Base-by-base conservation (phyloP, 92 coral and sea anemone genomes). In the Meandrina meandrites region DNA sequence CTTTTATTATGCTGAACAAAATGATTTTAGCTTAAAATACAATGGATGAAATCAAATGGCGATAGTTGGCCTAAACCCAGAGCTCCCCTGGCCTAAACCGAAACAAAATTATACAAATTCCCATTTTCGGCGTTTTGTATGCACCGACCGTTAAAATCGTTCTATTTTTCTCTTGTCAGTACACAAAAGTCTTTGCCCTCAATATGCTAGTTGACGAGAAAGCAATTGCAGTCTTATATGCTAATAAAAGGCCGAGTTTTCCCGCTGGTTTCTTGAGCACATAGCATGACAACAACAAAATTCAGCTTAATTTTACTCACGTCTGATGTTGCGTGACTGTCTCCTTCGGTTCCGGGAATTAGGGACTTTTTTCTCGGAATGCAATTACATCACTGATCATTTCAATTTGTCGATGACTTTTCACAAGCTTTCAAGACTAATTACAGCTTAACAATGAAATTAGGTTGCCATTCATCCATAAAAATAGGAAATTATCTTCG, bases 331-430 rank as follows among this genome's bases (percentile, higher is more conserved):
- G 86, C 86, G 79, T 71, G 79, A 83, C 86, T 13, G 31, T 47
- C 69, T 32, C 28, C 71, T n/a, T 15, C 22, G 7, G 80, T 84
- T 84, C 80, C 80, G 35, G 57, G 87, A 84, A 84, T 74, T 35
- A 0, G 72, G 72, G n/a, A 15, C 13, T 72, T 72, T 7, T 48
- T 83, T 83, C 87, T 83, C 79, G 70, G 87, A 83, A 83, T 53
- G 5, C 87, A 83, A 83, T 48, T 67, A 18, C 31, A 7, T 19
- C 36, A 16, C 16, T n/a, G n/a, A n/a, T n/a, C n/a, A n/a, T n/a
- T 66, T 66, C 31, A 9, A 9, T 66, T 24, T 66, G 17, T 22
- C 56, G 30, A 60, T 24, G 35, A 21, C 56, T 4, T 47, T 21
- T 53, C 27, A 27, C 68, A 8, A 35, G 36, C 51, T 84, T n/a